phyloP scores from a whole-genome alignment of 2,888 invertebrate species.

The Esperia sulphurella region DNA sequence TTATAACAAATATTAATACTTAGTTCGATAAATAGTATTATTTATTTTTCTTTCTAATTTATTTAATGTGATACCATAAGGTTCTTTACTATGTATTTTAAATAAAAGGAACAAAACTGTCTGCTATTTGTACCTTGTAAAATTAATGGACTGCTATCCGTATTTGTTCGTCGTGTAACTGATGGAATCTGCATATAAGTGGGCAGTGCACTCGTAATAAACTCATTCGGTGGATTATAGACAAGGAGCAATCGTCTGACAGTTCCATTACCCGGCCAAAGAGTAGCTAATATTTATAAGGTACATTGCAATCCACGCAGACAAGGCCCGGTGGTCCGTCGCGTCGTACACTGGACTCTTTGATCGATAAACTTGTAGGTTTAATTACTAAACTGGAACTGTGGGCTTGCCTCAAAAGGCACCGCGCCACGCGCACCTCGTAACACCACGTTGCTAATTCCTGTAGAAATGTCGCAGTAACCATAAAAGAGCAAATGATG shows the following conservation, averaged over 20 bases:
- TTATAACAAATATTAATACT: too few relatives aligned
- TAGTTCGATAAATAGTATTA: too few relatives aligned
- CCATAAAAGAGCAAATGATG: conserved; percentile 3
- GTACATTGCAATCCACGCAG: conserved; percentile 41
- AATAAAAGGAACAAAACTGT: conserved; percentile 22
- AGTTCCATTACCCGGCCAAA: conserved; percentile 62
- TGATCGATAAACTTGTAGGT: conserved; percentile 75
- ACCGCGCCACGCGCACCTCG: conserved; percentile 57
- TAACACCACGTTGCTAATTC: conserved; percentile 30
- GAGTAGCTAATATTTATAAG: conserved; percentile 58
- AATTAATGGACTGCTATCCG: conserved; percentile 35
- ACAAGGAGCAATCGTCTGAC: conserved; percentile 57
- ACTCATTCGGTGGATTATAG: conserved; percentile 66
- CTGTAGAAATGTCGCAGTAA: conserved; percentile 25
- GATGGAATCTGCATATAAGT: conserved; percentile 44
- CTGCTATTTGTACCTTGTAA: conserved; percentile 30
- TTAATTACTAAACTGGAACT: conserved; percentile 73
- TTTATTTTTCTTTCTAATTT: too few relatives aligned
- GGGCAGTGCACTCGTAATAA: conserved; percentile 56
- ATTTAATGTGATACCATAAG: neutral
- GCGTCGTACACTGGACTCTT: conserved; percentile 51
- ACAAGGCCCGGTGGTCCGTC: conserved; percentile 63
- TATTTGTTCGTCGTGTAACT: conserved; percentile 30
- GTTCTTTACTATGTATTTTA: neutral
- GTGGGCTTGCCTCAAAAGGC: conserved; percentile 48